phyloP scores from a whole-genome alignment of 2,888 invertebrate genomes.

The Lycaena phlaeas region DNA sequence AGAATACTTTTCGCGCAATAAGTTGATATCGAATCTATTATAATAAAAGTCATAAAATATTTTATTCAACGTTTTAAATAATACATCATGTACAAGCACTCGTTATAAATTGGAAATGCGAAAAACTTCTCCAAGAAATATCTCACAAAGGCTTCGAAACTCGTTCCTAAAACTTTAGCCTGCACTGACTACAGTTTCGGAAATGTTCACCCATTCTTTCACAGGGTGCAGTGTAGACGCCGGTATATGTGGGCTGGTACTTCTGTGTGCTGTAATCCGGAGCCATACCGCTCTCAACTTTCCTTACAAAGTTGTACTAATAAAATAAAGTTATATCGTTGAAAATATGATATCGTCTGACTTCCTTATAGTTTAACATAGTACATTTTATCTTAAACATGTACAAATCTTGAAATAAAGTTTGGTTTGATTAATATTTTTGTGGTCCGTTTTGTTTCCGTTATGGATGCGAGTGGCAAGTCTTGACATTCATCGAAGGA shows the following conservation, averaged over 20 bases:
- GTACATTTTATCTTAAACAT: too few species aligned
- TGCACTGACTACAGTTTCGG: slow-evolving; percentile 4
- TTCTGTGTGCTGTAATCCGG: not conserved
- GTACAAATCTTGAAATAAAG: too few species aligned
- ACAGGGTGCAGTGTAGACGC: not conserved
- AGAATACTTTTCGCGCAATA: too few species aligned
- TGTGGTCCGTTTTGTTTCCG: too few species aligned
- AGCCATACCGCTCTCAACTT: not conserved
- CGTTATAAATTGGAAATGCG: slow-evolving; percentile 4
- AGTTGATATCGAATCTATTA: too few species aligned
- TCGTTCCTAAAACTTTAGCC: slow-evolving; percentile 1
- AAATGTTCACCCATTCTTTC: slow-evolving; percentile 1
- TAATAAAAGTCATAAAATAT: not conserved
- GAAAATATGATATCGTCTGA: too few species aligned
- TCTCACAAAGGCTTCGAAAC: slow-evolving; percentile 4
- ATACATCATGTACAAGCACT: not conserved
- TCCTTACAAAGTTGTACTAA: slow-evolving; percentile 1
- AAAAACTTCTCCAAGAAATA: slow-evolving; percentile 6
- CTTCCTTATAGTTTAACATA: too few species aligned
- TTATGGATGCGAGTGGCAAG: too few species aligned
- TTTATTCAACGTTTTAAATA: too few species aligned
- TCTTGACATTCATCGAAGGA: too few species aligned
- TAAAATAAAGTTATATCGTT: not conserved
- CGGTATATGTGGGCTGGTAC: not conserved
- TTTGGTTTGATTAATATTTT: too few species aligned